Conservation (phyloP, 2,797 vertebrate species). For the Hydrolagus colliei region DNA sequence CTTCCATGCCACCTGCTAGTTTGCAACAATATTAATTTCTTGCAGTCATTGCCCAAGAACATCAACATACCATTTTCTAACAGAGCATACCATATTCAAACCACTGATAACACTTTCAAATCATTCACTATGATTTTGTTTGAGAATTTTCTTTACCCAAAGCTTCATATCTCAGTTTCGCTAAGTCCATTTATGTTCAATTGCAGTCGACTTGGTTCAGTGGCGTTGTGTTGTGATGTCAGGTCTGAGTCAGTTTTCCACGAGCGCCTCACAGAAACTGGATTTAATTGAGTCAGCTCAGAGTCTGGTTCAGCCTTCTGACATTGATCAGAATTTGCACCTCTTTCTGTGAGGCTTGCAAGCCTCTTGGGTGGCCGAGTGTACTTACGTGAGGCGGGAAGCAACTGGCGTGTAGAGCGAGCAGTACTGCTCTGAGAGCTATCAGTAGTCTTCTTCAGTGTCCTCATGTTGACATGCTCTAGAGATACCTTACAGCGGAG, state of each 20-base stretch:
- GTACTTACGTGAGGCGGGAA: constrained; percentile 50
- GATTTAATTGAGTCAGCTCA: not conserved
- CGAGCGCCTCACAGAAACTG: not conserved
- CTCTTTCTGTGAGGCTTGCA: constrained; percentile 50
- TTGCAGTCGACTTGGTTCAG: not conserved
- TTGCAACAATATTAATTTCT: too few relatives aligned
- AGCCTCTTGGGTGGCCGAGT: constrained; percentile 41
- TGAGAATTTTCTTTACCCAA: constrained; percentile 25
- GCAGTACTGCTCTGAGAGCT: constrained; percentile 38
- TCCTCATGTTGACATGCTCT: constrained; percentile 68
- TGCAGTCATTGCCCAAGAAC: too few relatives aligned
- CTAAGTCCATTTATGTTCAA: constrained; percentile 38
- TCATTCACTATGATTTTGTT: not conserved
- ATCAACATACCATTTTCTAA: too few relatives aligned
- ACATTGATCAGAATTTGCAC: constrained; percentile 33
- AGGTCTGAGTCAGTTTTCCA: not conserved
- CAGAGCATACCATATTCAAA: too few relatives aligned
- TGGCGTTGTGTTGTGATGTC: not conserved
- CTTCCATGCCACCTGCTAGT: too few relatives aligned
- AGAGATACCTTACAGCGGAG: constrained; percentile 71
- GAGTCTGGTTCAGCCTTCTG: constrained; percentile 32
- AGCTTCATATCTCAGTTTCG: constrained; percentile 53
- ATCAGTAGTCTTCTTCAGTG: constrained; percentile 38
- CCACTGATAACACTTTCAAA: constrained; percentile 1
- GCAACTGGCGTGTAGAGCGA: constrained; percentile 55